A percentile compares a stretch with the other conserved stretches of the same genome.
phyloP scores from a whole-genome alignment of 2,113 vertebrate genomes.

The Megaceryle torquata region DNA sequence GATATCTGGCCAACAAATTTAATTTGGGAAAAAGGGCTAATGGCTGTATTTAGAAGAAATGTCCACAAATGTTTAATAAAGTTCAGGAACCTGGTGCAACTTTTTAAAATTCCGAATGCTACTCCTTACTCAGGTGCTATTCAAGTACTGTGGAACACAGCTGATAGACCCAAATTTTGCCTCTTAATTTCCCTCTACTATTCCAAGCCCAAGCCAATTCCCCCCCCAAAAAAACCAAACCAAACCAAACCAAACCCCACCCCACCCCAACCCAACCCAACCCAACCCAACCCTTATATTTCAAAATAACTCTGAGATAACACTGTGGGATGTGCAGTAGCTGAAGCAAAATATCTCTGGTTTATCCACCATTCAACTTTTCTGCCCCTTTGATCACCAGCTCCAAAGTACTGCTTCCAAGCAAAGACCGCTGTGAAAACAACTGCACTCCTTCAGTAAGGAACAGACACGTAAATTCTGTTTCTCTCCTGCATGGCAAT shows the following conservation, averaged over 20 bases:
- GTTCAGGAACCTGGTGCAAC: background rate
- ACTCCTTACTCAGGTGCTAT: background rate
- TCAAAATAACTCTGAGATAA: background rate
- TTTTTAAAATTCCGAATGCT: background rate
- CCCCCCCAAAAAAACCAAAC: background rate
- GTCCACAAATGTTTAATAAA: background rate
- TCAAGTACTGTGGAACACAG: background rate
- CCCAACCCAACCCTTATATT: fast-evolving
- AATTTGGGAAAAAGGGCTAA: background rate
- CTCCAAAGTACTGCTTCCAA: background rate
- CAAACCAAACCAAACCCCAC: too few relatives aligned
- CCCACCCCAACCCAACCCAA: too few relatives aligned
- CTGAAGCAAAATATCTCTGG: background rate
- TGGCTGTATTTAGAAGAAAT: background rate
- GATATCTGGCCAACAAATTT: background rate
- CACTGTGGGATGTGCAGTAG: background rate
- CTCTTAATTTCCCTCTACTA: background rate
- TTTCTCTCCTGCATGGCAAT: background rate
- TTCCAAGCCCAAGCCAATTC: background rate
- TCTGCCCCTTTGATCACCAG: background rate
- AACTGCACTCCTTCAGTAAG: background rate
- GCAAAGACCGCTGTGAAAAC: background rate
- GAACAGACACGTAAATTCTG: background rate
- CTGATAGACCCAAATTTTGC: background rate
- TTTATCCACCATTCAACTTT: background rate